Conservation (phyloP, 2,113 vertebrate species). For the Condylura cristata region DNA sequence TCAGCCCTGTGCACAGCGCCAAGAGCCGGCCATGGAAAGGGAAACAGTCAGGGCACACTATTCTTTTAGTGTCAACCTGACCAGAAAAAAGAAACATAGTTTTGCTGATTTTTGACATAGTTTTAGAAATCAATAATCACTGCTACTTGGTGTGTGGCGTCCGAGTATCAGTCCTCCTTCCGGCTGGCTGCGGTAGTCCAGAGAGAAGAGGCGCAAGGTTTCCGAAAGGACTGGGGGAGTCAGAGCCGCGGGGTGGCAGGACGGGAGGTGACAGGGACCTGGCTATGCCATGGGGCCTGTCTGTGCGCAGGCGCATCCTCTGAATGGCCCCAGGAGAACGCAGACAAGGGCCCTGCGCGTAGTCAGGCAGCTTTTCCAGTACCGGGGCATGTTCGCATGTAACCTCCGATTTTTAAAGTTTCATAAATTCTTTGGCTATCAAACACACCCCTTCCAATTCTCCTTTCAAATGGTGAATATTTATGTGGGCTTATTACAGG, state of each 20-base stretch:
- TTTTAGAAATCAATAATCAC: constrained; percentile 40
- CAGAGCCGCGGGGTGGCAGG: too few relatives aligned
- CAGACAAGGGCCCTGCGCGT: not conserved
- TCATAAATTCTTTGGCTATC: not conserved
- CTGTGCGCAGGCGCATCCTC: not conserved
- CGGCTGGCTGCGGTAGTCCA: not conserved
- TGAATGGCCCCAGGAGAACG: not conserved
- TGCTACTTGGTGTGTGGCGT: not conserved
- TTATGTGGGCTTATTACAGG: too few relatives aligned
- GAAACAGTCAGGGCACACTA: constrained; percentile 28
- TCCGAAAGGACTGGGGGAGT: too few relatives aligned
- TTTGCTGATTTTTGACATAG: not conserved
- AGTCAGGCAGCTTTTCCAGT: not conserved
- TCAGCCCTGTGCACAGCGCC: constrained; percentile 27
- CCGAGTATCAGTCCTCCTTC: not conserved
- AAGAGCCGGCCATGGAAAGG: constrained; percentile 20
- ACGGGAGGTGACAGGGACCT: too few relatives aligned
- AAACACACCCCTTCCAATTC: not conserved
- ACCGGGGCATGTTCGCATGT: not conserved
- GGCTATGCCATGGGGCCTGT: too few relatives aligned
- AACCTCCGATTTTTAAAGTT: not conserved
- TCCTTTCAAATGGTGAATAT: not conserved
- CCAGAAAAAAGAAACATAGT: not conserved
- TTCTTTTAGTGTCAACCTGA: not conserved
- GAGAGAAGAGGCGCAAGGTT: not conserved